phyloP scores from a whole-genome alignment of 2,113 vertebrate genomes.

The Vombatus ursinus region DNA sequence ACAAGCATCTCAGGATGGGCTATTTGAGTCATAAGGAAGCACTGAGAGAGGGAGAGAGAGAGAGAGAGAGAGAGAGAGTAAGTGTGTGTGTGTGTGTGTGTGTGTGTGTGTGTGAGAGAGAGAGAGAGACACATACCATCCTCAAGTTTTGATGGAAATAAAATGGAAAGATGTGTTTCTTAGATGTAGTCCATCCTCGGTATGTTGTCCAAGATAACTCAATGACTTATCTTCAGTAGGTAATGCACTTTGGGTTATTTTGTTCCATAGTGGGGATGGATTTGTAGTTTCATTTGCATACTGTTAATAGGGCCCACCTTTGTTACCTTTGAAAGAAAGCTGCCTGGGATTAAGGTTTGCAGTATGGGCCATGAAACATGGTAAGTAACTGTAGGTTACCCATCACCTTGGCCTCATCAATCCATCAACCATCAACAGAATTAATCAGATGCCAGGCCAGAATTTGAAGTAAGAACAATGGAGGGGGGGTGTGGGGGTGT shows the following conservation, averaged over 20 bases:
- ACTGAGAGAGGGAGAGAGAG: not conserved
- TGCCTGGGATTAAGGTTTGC: not conserved
- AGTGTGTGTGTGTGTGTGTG: not conserved
- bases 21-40: not conserved
- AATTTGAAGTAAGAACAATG: not conserved
- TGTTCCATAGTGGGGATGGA: slow-evolving; percentile 8
- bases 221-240: not conserved
- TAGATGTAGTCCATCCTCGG: not conserved
- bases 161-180: slow-evolving; percentile 51
- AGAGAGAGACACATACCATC: not conserved
- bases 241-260: not conserved
- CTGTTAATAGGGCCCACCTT: not conserved
- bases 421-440: not conserved
- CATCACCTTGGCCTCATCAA: not conserved
- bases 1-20: not conserved
- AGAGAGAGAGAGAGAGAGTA: not conserved
- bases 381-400: not conserved
- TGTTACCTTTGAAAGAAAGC: slow-evolving; percentile 26
- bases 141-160: slow-evolving; percentile 37
- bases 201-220: slow-evolving; percentile 20
- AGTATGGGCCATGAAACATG: slow-evolving; percentile 21
- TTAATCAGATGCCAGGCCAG: slow-evolving; percentile 6
- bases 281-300: slow-evolving; percentile 11
- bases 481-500: too few relatives aligned
- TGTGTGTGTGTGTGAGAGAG: not conserved